Evolutionary conservation across 1,140 invertebrate genomes (phyloP), one percentile per base, ranked within the genome.

Genomic region (Goniozus legneri): DNA sequence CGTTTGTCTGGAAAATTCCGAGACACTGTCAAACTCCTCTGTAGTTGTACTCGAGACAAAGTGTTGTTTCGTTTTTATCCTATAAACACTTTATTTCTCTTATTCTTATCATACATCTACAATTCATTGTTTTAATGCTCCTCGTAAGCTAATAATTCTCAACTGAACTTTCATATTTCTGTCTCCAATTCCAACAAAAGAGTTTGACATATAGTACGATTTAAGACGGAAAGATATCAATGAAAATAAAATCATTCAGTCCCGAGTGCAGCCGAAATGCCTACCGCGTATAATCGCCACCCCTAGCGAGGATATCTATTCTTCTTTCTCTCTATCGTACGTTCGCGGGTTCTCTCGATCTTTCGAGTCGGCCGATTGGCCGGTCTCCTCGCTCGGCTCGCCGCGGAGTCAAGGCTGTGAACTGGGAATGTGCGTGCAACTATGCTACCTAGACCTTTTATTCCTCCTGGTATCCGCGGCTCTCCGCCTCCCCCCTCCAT

Each of bases 191-290:
- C n/a, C n/a, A n/a, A n/a, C n/a, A n/a, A n/a, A n/a, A n/a, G n/a
- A n/a, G n/a, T n/a, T n/a, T n/a, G n/a, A n/a, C n/a, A n/a, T n/a
- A n/a, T n/a, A n/a, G n/a, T n/a, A n/a, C n/a, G n/a, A n/a, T n/a
- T n/a, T n/a, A n/a, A n/a, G n/a, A n/a, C n/a, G n/a, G n/a, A n/a
- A n/a, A n/a, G n/a, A n/a, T n/a, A n/a, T n/a, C n/a, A n/a, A n/a
- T n/a, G n/a, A n/a, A 68, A 67, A 67, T 68, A 67, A 62, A 61
- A 71, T 68, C 71, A 71, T 71, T 68, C 69, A 68, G 69, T 71
- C 65, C 69, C 61, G 64, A 72, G 69, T 72, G 64, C 68, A 69
- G 65, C 57, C 62, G 54, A 62, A 60, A 71, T 67, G 63, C 61
- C 66, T 71, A 56, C 57, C 60, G 57, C 62, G 65, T 72, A 67